Base-by-base conservation (phyloP, 2,797 vertebrate species). In the Hemibagrus guttatus region DNA sequence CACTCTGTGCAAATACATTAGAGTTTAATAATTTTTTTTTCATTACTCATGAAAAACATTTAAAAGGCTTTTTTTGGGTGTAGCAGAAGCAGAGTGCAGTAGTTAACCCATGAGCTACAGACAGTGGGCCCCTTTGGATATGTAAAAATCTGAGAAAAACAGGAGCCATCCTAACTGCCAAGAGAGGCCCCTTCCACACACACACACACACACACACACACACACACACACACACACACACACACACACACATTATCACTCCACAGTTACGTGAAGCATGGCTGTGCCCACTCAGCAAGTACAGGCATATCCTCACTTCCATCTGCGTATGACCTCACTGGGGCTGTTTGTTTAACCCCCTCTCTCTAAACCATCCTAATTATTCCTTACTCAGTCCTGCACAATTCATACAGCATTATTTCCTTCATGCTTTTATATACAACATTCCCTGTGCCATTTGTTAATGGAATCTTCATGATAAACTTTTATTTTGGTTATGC, bases 221-320 rank as follows among this genome's bases (percentile, higher is more conserved):
- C 69, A 71, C 68, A 71, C 68, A 71, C 35, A 42, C 68, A 39
- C 68, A 21, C 68, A 71, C 68, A 42, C 68, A 39, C 35, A 42
- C 68, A 71, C 26, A n/a, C 46, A 52, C 46, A 52, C 72, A 52
- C 46, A 26, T 14, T 69, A 56, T 63, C n/a, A 21, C 89, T 85
- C 71, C 81, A 87, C 93, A 90, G 93, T 95, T 94, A 94, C 93
- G 92, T 95, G 93, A 92, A 93, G 94, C 92, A 92, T 92, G 91
- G 93, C 93, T 92, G 93, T 95, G 95, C 95, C 95, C 95, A 96
- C 95, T 95, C 95, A 96, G 95, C 95, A 96, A 95, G 95, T 95
- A 94, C 92, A 95, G 95, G 92, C 95, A 94, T 93, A 95, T 96
- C 94, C 95, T 89, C 91, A 93, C 94, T 95, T 95, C 93, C 93